Evolutionary conservation across 1,140 invertebrate genomes (phyloP).

Genomic region (Himalopsyche phryganea): DNA sequence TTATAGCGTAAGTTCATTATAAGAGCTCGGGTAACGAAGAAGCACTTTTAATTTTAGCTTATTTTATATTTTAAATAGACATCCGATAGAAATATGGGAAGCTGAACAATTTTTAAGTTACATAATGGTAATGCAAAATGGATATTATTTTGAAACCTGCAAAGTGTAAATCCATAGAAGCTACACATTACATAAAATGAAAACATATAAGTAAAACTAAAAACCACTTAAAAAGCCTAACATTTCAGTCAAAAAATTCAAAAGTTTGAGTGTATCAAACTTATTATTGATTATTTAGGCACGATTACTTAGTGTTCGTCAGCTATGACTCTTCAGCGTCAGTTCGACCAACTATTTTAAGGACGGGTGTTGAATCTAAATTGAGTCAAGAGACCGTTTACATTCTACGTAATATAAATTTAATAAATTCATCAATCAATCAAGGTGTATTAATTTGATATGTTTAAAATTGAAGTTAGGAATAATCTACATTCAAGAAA

Average conservation of each 20-base stretch:
- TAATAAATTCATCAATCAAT: slow-evolving; percentile 8
- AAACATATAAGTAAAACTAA: slow-evolving; percentile 10
- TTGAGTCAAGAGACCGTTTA: slow-evolving; percentile 13
- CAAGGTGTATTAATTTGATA: slow-evolving; percentile 15
- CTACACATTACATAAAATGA: no score
- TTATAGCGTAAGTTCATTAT: no score
- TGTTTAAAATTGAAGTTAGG: slow-evolving; percentile 6
- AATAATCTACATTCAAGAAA: neutral
- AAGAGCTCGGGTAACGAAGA: no score
- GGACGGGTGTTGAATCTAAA: slow-evolving; percentile 27
- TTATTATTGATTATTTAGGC: slow-evolving; percentile 34
- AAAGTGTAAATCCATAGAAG: no score
- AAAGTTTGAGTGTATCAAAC: slow-evolving; percentile 30
- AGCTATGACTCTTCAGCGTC: slow-evolving; percentile 22
- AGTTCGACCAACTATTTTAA: slow-evolving; percentile 11
- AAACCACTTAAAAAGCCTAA: slow-evolving; percentile 26
- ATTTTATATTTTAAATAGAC: no score
- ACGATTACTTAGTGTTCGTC: slow-evolving; percentile 29
- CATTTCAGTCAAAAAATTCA: slow-evolving; percentile 31
- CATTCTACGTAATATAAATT: neutral
- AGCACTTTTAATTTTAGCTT: no score
- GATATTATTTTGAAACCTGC: no score
- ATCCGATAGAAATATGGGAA: no score
- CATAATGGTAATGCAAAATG: no score
- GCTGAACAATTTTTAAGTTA: no score